Evolutionary conservation across 2,888 invertebrate species (phyloP).

Genomic region (Polietes domitor): DNA sequence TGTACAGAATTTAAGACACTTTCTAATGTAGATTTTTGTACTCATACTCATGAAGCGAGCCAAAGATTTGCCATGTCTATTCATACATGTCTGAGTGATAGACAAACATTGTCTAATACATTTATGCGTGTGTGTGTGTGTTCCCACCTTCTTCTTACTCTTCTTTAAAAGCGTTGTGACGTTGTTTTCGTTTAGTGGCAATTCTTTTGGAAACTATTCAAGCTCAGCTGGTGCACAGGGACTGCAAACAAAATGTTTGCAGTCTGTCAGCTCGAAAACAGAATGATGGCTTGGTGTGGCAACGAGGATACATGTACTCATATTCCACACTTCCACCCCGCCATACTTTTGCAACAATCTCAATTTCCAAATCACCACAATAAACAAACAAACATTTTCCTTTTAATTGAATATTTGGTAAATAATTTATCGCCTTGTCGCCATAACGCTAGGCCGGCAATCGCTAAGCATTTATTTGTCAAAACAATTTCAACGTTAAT

Average conservation of each 20-base stretch:
- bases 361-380: background rate
- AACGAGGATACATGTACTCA: background rate
- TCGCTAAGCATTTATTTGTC: background rate
- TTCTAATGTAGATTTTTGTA: background rate
- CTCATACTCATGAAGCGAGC: background rate
- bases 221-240: constrained; percentile 56
- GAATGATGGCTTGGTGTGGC: background rate
- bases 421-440: background rate
- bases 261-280: background rate
- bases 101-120: constrained; percentile 61
- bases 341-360: background rate
- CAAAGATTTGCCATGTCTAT: background rate
- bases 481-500: background rate
- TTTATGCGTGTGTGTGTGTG: background rate
- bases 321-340: background rate
- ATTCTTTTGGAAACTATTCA: constrained; percentile 42
- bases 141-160: background rate
- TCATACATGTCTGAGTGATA: constrained; percentile 54
- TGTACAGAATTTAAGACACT: too few species aligned
- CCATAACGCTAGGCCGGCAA: background rate
- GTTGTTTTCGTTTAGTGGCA: constrained; percentile 1
- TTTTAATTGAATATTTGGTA: background rate
- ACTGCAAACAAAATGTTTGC: constrained; percentile 23
- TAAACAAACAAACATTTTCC: background rate
- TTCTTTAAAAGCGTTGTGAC: background rate